Conservation (phyloP, 2,113 vertebrate genomes). For the Pangasianodon hypophthalmus region DNA sequence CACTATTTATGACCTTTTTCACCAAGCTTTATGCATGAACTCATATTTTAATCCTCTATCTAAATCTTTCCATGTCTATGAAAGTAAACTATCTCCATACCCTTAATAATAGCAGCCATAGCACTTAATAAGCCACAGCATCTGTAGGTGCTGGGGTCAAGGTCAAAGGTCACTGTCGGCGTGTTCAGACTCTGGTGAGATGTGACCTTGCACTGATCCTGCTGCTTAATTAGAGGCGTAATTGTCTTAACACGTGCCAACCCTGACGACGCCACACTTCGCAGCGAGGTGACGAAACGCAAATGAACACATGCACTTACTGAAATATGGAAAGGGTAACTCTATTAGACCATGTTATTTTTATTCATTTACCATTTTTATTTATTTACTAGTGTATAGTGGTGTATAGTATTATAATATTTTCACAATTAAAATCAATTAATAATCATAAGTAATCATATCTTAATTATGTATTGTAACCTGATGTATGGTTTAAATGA, state of each 20-base stretch:
- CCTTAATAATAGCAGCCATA: neutral
- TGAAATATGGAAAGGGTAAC: neutral
- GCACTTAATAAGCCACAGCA: neutral
- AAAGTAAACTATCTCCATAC: neutral
- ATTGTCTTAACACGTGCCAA: constrained; percentile 27
- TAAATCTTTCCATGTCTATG: neutral
- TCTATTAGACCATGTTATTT: neutral
- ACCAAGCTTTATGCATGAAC: neutral
- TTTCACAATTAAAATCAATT: neutral
- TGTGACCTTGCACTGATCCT: constrained; percentile 15
- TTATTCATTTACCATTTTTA: neutral
- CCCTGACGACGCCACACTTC: neutral
- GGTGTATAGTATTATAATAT: neutral
- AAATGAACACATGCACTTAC: neutral
- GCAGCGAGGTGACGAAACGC: neutral
- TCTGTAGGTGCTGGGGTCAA: neutral
- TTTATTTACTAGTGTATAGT: neutral
- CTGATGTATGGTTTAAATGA: neutral
- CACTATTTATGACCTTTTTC: neutral
- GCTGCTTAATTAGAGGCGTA: constrained; percentile 14
- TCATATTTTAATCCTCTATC: neutral
- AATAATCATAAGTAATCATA: neutral
- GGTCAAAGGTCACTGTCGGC: neutral
- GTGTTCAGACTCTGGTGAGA: neutral
- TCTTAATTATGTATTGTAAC: neutral